These are phyloP conservation scores for Apis laboriosa DNA, from an alignment of 1,140 invertebrate genomes.

Conservation along the genomic window DNA sequence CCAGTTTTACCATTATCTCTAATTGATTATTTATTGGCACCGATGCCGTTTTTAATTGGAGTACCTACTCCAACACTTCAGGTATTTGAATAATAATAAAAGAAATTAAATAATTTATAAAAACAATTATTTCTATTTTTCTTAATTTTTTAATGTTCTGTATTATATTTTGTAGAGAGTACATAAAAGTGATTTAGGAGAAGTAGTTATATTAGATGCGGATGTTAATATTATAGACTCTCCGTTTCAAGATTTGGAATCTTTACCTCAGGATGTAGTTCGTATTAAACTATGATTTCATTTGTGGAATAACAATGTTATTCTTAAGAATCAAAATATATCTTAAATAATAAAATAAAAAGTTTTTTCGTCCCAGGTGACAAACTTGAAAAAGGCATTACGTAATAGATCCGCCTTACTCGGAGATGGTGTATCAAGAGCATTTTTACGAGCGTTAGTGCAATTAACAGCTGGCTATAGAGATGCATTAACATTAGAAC, in stretches of 20 bases:
- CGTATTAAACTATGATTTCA: slow-evolving; percentile 72
- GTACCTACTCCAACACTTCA: slow-evolving; percentile 91
- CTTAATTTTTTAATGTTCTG: background rate
- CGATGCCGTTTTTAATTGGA: slow-evolving; percentile 97
- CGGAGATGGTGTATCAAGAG: slow-evolving; percentile 94
- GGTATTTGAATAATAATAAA: slow-evolving; percentile 78
- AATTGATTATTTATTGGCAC: slow-evolving; percentile 94
- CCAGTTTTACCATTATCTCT: slow-evolving; percentile 93
- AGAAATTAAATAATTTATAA: slow-evolving; percentile 6
- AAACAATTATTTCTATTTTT: background rate
- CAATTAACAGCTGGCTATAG: slow-evolving; percentile 96
- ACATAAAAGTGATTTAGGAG: slow-evolving; percentile 89
- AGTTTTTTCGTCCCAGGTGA: slow-evolving; percentile 81
- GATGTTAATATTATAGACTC: slow-evolving; percentile 92
- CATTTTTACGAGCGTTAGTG: slow-evolving; percentile 94
- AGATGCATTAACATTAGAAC: slow-evolving; percentile 91
- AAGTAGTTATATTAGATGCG: slow-evolving; percentile 95
- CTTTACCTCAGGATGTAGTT: slow-evolving; percentile 91
- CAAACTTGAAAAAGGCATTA: slow-evolving; percentile 86
- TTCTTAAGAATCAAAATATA: slow-evolving; percentile 42
- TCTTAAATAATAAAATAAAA: slow-evolving; percentile 65
- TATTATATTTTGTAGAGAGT: slow-evolving; percentile 81
- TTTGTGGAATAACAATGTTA: slow-evolving; percentile 34
- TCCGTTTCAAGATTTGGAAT: slow-evolving; percentile 93
- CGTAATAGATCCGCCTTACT: slow-evolving; percentile 86